Percentiles rank a stretch among this genome's conserved stretches.
phyloP scores from a whole-genome alignment of 1,140 invertebrate genomes.

The Euglossa dilemma region DNA sequence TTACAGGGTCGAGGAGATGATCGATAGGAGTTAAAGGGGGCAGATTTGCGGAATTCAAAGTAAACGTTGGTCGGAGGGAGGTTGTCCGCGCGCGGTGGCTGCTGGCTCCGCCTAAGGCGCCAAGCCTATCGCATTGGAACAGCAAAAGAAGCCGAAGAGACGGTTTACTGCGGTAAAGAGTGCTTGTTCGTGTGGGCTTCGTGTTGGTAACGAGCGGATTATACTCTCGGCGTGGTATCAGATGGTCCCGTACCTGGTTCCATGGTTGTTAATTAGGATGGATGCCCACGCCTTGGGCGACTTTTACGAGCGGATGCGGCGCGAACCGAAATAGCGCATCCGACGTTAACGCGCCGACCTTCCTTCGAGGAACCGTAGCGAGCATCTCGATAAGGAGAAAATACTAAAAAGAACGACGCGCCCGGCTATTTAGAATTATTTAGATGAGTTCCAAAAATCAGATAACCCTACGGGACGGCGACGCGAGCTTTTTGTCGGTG shows the following conservation, averaged over 20 bases:
- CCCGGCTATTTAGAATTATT: slow-evolving; percentile 66
- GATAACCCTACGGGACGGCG: slow-evolving; percentile 34
- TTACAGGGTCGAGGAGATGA: background rate
- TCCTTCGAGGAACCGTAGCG: slow-evolving; percentile 63
- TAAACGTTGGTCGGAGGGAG: slow-evolving; percentile 11
- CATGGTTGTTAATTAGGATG: slow-evolving; percentile 82
- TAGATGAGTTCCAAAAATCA: slow-evolving; percentile 67
- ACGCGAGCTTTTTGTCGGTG: slow-evolving; percentile 41
- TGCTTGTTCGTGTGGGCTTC: slow-evolving; percentile 73
- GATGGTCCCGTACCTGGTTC: slow-evolving; percentile 79
- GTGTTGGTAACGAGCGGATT: slow-evolving; percentile 80
- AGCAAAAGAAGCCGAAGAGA: slow-evolving; percentile 54
- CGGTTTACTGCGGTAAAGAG: slow-evolving; percentile 63
- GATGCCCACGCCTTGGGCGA: slow-evolving; percentile 80
- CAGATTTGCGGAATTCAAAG: background rate
- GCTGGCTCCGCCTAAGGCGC: slow-evolving; percentile 55
- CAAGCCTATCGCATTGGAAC: slow-evolving; percentile 60
- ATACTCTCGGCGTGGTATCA: slow-evolving; percentile 77
- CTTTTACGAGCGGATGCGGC: slow-evolving; percentile 80
- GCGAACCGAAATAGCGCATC: slow-evolving; percentile 77
- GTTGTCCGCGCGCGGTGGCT: slow-evolving; percentile 2
- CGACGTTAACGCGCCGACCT: slow-evolving; percentile 69
- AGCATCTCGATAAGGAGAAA: slow-evolving; percentile 68
- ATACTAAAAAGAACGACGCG: slow-evolving; percentile 62
- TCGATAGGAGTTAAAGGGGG: background rate